phyloP scores from a whole-genome alignment of 2,113 vertebrate species.

The Cyanistes caeruleus region DNA sequence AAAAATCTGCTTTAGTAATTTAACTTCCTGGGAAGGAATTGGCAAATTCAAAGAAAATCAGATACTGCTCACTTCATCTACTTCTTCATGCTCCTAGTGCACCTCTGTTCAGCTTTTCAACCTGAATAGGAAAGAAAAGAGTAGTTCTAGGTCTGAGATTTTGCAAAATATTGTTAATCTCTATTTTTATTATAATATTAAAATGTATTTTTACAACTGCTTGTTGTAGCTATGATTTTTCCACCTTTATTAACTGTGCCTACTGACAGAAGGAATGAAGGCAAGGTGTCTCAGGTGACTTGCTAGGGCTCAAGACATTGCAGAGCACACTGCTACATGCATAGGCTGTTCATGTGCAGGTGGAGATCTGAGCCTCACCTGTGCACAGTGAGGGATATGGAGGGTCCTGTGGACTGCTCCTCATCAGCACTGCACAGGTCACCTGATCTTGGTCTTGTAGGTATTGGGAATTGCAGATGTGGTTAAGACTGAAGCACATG shows the following conservation, averaged over 20 bases:
- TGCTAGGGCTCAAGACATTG: neutral
- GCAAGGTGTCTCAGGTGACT: neutral
- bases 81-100: neutral
- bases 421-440: neutral
- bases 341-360: neutral
- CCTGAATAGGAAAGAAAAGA: neutral
- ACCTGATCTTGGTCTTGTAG: neutral
- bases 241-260: neutral
- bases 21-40: slow-evolving; percentile 34
- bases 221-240: neutral
- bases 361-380: neutral
- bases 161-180: neutral
- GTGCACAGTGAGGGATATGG: neutral
- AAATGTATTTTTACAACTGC: neutral
- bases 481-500: neutral
- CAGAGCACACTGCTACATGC: neutral
- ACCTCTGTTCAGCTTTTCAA: neutral
- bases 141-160: neutral
- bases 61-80: neutral
- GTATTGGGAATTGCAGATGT: neutral
- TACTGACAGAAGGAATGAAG: neutral
- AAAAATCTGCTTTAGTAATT: slow-evolving; percentile 20
- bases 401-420: neutral
- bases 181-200: neutral
- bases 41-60: slow-evolving; percentile 30